Conservation (phyloP, 2,888 invertebrate species). For the Tiphia femorata region DNA sequence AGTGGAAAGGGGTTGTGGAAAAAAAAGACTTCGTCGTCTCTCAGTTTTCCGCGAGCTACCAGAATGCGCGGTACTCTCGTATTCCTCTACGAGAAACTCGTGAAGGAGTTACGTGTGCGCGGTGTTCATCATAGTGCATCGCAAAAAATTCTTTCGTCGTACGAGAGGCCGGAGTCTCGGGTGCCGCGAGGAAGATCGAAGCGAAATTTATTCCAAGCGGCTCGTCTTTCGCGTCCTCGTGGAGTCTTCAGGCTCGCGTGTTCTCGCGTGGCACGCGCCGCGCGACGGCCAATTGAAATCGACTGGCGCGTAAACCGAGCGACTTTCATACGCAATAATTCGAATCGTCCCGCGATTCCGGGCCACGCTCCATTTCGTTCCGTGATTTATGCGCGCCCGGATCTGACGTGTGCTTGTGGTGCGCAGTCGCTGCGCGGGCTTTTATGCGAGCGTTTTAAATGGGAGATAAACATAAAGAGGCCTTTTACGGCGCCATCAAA, state of each 20-base stretch:
- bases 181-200: too few relatives aligned
- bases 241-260: not conserved
- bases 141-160: too few relatives aligned
- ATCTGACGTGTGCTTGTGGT: constrained; percentile 67
- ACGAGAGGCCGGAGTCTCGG: too few relatives aligned
- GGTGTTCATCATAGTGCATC: too few relatives aligned
- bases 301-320: not conserved
- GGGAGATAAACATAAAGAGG: constrained; percentile 69
- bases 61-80: too few relatives aligned
- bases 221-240: not conserved
- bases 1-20: not conserved
- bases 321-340: constrained; percentile 15
- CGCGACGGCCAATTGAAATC: constrained; percentile 7
- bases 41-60: too few relatives aligned
- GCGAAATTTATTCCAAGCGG: not conserved
- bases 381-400: constrained; percentile 65
- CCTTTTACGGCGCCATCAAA: constrained; percentile 69
- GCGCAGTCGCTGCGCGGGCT: constrained; percentile 63
- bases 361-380: constrained; percentile 55
- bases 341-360: constrained; percentile 37
- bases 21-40: too few relatives aligned
- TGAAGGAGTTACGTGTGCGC: too few relatives aligned
- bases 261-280: not conserved
- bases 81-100: too few relatives aligned
- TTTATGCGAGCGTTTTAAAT: constrained; percentile 69